Evolutionary conservation across 37 sponge, comb jelly and placozoan species (phyloP), one percentile per base, ranked within the genome.

Genomic region (Trichoplax adhaerens): DNA sequence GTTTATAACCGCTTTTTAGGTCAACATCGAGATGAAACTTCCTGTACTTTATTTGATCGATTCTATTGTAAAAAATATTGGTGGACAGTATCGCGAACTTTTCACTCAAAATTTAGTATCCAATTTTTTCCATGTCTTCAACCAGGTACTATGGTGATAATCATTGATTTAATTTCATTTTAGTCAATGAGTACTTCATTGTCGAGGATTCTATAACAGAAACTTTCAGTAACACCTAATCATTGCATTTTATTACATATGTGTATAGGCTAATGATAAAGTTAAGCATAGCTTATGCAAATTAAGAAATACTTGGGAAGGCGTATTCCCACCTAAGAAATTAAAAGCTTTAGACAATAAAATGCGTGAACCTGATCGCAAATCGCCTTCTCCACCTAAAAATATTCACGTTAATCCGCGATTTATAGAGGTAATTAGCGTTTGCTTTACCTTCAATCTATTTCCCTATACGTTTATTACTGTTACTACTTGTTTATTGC

Each of bases 1-100:
- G 29, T 29, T 29, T 29, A 29, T 29, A 29, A 29, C 29, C 29
- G 29, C 29, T n/a, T 57, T 76, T 57, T 67, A 92, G 87, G 88
- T 80, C 4, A 70, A 57, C 1, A 62, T 74, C 5, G 78, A 84
- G 1, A 74, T 77, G 69, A 96, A 88, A 79, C 72, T 96, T 7
- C 99, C 99, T 7, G 75, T 74, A 8, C 77, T 96, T 7, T 96
- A 96, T 71, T 78, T 96, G 58, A 54, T 91, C 52, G 99, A 96
- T 71, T 91, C 93, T 7, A 96, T 96, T 48, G 76, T 91, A 73
- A 96, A 96, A 85, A 91, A 91, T 63, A 63, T 96, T 3, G 80
- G 81, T 0, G 93, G 84, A 5, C 77, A 75, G 1, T 96, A 91
- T 73, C 54, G 80, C 8, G 71, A 81, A 12, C 65, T 73, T 50